Evolutionary conservation across 1,140 invertebrate genomes (phyloP).

Genomic region (Hypsibius dujardini): DNA sequence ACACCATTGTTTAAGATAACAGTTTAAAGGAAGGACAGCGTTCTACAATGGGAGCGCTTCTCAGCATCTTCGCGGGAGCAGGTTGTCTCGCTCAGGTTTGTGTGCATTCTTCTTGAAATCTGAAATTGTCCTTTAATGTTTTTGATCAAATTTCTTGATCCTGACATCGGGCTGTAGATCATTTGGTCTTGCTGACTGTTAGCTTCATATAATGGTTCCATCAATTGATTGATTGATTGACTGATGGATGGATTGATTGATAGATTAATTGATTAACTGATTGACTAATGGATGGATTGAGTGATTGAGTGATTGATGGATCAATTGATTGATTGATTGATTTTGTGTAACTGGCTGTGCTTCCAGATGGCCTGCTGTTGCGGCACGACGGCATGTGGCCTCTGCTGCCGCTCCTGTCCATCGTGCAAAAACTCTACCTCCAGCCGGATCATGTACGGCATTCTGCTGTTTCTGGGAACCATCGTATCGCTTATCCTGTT

Average conservation of each 20-base stretch:
- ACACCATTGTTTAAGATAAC: no score
- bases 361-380: conserved; percentile 84
- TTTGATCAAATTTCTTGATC: not conserved
- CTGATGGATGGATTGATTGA: no score
- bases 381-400: conserved; percentile 80
- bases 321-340: not conserved
- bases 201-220: no score
- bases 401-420: conserved; percentile 88
- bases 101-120: conserved; percentile 2
- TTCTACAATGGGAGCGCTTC: conserved; percentile 31
- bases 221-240: no score
- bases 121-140: conserved; percentile 8
- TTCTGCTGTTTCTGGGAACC: conserved; percentile 75
- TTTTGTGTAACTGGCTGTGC: not conserved
- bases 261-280: no score
- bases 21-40: not conserved
- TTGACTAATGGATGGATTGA: conserved; percentile 18
- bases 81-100: conserved; percentile 27
- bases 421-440: conserved; percentile 91
- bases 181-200: no score
- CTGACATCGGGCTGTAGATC: not conserved
- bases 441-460: conserved; percentile 81
- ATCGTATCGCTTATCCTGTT: conserved; percentile 76
- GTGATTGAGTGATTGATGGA: not conserved
- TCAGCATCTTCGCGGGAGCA: conserved; percentile 31